Evolutionary conservation across 2,888 invertebrate genomes (phyloP).

Genomic region (Osmoderma eremita): DNA sequence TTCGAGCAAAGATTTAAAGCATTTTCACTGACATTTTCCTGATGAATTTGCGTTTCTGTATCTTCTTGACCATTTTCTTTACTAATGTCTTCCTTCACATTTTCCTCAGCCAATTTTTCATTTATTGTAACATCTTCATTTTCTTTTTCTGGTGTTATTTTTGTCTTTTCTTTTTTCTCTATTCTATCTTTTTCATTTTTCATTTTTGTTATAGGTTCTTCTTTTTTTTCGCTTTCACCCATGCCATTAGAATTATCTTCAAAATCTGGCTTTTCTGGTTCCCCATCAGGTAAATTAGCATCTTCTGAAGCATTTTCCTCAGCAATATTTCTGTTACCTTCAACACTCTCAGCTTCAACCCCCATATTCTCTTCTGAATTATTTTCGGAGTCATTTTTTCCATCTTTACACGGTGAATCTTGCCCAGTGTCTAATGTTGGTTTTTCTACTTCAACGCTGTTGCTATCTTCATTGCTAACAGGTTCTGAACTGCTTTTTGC

Average conservation of each 20-base stretch:
- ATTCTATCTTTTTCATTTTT: too few relatives aligned
- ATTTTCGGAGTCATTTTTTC: slow-evolving; percentile 45
- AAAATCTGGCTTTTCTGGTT: slow-evolving; percentile 54
- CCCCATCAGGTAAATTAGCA: slow-evolving; percentile 59
- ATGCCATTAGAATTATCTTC: background rate
- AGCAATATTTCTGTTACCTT: slow-evolving; percentile 46
- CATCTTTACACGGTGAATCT: slow-evolving; percentile 49
- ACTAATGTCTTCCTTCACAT: slow-evolving; percentile 39
- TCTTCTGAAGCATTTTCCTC: slow-evolving; percentile 58
- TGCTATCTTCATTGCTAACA: slow-evolving; percentile 73
- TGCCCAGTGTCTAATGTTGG: slow-evolving; percentile 69
- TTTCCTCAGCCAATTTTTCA: background rate
- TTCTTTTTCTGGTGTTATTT: background rate
- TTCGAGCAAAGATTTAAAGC: slow-evolving; percentile 36
- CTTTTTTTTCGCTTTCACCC: too few relatives aligned
- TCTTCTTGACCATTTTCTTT: slow-evolving; percentile 53
- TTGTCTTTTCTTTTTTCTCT: too few relatives aligned
- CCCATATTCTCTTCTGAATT: slow-evolving; percentile 52
- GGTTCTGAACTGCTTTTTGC: slow-evolving; percentile 69
- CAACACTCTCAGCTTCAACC: slow-evolving; percentile 46
- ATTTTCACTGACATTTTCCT: slow-evolving; percentile 18
- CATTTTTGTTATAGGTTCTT: too few relatives aligned
- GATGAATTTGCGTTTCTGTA: slow-evolving; percentile 8
- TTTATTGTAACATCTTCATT: background rate
- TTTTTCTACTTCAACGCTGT: slow-evolving; percentile 69